phyloP scores from a whole-genome alignment of 2,888 invertebrate species.

The Eremobia ochroleuca region DNA sequence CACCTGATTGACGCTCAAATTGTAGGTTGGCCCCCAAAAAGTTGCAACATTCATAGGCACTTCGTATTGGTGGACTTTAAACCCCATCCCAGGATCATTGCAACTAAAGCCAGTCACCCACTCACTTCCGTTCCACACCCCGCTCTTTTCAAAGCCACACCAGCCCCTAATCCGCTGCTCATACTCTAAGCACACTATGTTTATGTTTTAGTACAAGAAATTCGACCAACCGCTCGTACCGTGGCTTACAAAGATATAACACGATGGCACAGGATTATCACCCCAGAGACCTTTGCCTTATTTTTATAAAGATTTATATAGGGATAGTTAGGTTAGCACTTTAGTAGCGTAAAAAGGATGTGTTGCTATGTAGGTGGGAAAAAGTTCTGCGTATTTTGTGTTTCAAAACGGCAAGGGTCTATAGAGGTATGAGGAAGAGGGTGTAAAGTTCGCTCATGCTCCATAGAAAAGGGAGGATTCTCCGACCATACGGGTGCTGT shows the following conservation, averaged over 20 bases:
- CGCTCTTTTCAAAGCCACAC: conserved; percentile 51
- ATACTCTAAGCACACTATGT: conserved; percentile 66
- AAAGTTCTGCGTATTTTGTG: background rate
- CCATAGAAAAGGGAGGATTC: no score
- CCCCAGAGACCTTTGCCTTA: conserved; percentile 48
- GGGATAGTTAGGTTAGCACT: conserved; percentile 8
- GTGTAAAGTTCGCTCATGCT: no score
- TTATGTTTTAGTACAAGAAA: conserved; percentile 68
- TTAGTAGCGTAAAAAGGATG: background rate
- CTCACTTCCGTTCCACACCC: background rate
- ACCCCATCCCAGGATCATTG: background rate
- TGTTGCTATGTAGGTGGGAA: conserved; percentile 2
- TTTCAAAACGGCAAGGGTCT: background rate
- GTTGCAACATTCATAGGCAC: background rate
- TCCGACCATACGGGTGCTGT: no score
- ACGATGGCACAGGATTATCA: conserved; percentile 60
- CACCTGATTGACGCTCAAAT: no score
- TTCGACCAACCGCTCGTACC: conserved; percentile 57
- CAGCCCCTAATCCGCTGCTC: conserved; percentile 66
- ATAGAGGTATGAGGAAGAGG: background rate
- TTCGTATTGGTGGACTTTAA: no score
- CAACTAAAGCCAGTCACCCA: background rate
- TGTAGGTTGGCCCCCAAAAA: background rate
- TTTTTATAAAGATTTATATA: conserved; percentile 60
- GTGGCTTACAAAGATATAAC: conserved; percentile 67